Evolutionary conservation across 2,797 vertebrate genomes (phyloP).

Genomic region (Crenuchus spilurus): DNA sequence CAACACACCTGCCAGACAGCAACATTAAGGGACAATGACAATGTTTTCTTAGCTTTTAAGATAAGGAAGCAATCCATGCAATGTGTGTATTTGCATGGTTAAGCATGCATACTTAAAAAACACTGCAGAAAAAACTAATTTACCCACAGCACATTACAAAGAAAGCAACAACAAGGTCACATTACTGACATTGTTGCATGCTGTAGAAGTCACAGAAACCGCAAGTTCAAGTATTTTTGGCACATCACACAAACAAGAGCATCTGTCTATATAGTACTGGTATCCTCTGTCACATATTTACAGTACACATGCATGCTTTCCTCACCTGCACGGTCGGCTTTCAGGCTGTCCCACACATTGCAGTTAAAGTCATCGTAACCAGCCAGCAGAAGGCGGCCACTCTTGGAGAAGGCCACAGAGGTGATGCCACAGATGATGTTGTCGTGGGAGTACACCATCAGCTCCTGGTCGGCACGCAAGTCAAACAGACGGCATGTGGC

Average conservation of each 20-base stretch:
- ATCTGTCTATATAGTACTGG: too few species aligned
- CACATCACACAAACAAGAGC: too few species aligned
- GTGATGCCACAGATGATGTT: slow-evolving; percentile 99
- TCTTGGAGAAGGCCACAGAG: slow-evolving; percentile 99
- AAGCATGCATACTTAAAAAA: background rate
- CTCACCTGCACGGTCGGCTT: slow-evolving; percentile 94
- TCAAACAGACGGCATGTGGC: slow-evolving; percentile 98
- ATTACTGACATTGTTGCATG: background rate
- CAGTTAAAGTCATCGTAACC: slow-evolving; percentile 99
- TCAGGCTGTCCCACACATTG: slow-evolving; percentile 98
- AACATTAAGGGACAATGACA: background rate
- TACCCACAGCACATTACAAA: background rate
- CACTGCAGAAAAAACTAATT: background rate
- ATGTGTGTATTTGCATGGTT: background rate
- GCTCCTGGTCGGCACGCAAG: slow-evolving; percentile 96
- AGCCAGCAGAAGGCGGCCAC: slow-evolving; percentile 94
- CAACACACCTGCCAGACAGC: slow-evolving; percentile 85
- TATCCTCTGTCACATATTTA: background rate
- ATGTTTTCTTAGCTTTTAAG: too few species aligned
- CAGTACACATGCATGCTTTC: too few species aligned
- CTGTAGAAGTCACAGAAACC: background rate
- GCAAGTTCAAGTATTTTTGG: too few species aligned
- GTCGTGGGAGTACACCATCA: slow-evolving; percentile 98
- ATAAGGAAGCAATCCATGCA: background rate
- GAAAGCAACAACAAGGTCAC: background rate